phyloP scores from a whole-genome alignment of 2,113 vertebrate species.

The Protobothrops flavoviridis region DNA sequence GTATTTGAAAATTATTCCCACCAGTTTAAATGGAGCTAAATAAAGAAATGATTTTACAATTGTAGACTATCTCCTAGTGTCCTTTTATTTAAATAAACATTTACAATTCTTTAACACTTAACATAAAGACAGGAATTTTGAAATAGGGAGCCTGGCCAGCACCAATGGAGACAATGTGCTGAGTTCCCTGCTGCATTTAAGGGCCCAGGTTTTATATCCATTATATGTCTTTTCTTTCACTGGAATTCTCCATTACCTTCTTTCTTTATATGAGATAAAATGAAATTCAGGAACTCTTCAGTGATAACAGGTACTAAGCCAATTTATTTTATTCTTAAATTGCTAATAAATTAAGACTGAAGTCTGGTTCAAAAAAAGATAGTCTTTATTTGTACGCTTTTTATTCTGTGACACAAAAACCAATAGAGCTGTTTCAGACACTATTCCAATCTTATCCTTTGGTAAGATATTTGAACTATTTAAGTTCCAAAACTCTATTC shows the following conservation, averaged over 20 bases:
- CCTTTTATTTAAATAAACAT: not conserved
- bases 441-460: constrained; percentile 39
- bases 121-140: not conserved
- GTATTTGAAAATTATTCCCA: not conserved
- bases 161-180: not conserved
- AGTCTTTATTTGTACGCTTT: constrained; percentile 55
- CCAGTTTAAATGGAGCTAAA: not conserved
- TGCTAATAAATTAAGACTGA: constrained; percentile 31
- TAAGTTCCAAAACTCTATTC: constrained; percentile 25
- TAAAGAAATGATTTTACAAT: not conserved
- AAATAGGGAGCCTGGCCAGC: not conserved
- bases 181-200: not conserved
- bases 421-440: constrained; percentile 32
- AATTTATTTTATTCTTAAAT: not conserved
- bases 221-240: not conserved
- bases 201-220: not conserved
- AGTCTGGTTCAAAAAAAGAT: constrained; percentile 45
- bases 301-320: not conserved
- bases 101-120: not conserved
- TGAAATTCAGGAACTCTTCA: not conserved
- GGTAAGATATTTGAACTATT: constrained; percentile 8
- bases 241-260: not conserved
- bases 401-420: constrained; percentile 46
- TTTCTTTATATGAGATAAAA: not conserved
- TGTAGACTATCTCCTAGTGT: not conserved